Percentiles rank a stretch among this genome's conserved stretches.
These are phyloP conservation scores for Gasterosteus nipponicus DNA, from an alignment of 2,113 vertebrate species.

Conservation along the genomic window DNA sequence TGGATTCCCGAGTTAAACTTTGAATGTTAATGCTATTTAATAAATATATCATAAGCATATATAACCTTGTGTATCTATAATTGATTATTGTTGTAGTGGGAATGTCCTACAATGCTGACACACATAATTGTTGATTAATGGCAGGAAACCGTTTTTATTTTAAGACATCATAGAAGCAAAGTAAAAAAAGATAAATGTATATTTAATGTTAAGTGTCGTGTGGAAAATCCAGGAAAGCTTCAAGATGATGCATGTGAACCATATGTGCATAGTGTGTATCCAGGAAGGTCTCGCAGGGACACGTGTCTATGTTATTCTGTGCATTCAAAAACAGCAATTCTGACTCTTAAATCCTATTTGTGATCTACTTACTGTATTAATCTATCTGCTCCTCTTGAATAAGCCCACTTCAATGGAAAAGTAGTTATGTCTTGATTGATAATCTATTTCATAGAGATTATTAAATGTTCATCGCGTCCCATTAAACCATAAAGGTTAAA, in stretches of 20 bases:
- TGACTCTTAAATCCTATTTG: constrained; percentile 17
- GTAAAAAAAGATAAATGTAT: background rate
- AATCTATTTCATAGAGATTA: constrained; percentile 1
- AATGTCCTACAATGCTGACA: background rate
- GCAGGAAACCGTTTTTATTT: background rate
- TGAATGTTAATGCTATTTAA: constrained; percentile 48
- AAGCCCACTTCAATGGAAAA: background rate
- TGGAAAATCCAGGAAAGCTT: background rate
- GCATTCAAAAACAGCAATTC: constrained; percentile 20
- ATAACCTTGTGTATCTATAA: background rate
- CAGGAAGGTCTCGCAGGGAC: background rate
- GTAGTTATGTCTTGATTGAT: background rate
- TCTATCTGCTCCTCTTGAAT: constrained; percentile 8
- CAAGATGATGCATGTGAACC: constrained; percentile 2
- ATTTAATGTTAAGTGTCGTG: background rate
- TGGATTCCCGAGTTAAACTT: constrained; percentile 22
- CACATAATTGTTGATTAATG: background rate
- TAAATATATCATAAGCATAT: constrained; percentile 14
- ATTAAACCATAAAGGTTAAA: background rate
- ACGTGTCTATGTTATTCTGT: constrained; percentile 8
- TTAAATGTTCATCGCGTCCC: background rate
- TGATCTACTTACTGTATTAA: background rate
- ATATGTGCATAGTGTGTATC: background rate
- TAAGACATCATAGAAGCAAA: background rate
- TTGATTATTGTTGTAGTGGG: background rate